Conservation (phyloP, 2,888 invertebrate genomes). For the Drosophila cracens region DNA sequence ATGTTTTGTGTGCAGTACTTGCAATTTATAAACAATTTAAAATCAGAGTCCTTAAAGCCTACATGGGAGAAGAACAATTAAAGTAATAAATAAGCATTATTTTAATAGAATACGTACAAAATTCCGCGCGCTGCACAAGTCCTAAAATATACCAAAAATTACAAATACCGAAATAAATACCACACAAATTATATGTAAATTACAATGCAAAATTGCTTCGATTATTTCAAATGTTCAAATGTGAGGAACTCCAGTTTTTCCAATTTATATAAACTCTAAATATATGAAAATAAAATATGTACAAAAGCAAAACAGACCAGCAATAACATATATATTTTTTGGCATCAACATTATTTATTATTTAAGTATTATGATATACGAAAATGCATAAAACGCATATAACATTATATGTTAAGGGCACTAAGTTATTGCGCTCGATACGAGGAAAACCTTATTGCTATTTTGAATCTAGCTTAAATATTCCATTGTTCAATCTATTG, state of each 20-base stretch:
- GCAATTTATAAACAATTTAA: background rate
- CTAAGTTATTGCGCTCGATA: constrained; percentile 9
- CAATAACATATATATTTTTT: background rate
- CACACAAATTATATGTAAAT: background rate
- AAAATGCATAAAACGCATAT: constrained; percentile 10
- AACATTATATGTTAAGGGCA: background rate
- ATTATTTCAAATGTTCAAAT: background rate
- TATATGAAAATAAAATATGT: background rate
- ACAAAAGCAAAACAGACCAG: background rate
- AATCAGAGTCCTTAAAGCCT: background rate
- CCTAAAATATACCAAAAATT: constrained; percentile 22
- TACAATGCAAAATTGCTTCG: background rate
- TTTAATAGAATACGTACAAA: constrained; percentile 21
- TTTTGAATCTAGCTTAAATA: background rate
- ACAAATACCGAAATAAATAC: constrained; percentile 2
- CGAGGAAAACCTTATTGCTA: background rate
- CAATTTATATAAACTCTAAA: background rate
- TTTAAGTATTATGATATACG: background rate
- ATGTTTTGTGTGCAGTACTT: background rate
- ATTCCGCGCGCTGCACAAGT: background rate
- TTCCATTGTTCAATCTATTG: background rate
- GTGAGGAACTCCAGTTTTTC: background rate
- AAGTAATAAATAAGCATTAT: constrained; percentile 11
- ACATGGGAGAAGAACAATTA: background rate
- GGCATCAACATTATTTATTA: background rate